Conservation (phyloP, 2,888 invertebrate genomes). For the Clitarchus hookeri region DNA sequence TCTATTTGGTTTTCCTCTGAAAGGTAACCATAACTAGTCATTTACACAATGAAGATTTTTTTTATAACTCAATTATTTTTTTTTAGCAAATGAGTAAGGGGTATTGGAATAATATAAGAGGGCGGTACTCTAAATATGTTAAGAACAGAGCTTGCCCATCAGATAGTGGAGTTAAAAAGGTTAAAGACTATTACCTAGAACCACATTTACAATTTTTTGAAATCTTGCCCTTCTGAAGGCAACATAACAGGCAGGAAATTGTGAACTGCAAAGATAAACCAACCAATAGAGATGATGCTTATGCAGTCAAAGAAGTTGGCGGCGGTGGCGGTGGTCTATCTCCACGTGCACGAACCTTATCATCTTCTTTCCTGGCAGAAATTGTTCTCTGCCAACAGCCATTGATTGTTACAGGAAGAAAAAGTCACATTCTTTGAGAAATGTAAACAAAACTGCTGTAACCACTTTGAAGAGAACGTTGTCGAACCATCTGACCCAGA, state of each 20-base stretch:
- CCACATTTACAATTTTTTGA: slow-evolving; percentile 22
- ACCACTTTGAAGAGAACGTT: neutral
- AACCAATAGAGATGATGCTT: slow-evolving; percentile 36
- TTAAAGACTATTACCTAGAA: slow-evolving; percentile 23
- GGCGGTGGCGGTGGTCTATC: slow-evolving; percentile 39
- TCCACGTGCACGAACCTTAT: neutral
- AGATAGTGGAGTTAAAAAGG: neutral
- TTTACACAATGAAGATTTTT: too few relatives aligned
- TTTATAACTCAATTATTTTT: too few relatives aligned
- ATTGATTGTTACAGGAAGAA: neutral
- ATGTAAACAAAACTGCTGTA: neutral
- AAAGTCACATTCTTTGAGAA: neutral
- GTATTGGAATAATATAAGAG: slow-evolving; percentile 25
- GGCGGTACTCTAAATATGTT: neutral
- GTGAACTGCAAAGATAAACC: slow-evolving; percentile 20
- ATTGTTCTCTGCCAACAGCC: neutral
- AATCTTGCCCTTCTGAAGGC: neutral
- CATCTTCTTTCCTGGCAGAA: neutral
- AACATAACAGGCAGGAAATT: too few relatives aligned
- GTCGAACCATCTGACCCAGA: neutral
- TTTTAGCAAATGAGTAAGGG: slow-evolving; percentile 25
- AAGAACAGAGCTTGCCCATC: neutral
- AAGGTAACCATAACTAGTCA: too few relatives aligned
- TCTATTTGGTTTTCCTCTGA: too few relatives aligned
- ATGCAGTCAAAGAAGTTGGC: slow-evolving; percentile 36